Conservation (phyloP, 2,797 vertebrate genomes). For the Galagoides demidoff region DNA sequence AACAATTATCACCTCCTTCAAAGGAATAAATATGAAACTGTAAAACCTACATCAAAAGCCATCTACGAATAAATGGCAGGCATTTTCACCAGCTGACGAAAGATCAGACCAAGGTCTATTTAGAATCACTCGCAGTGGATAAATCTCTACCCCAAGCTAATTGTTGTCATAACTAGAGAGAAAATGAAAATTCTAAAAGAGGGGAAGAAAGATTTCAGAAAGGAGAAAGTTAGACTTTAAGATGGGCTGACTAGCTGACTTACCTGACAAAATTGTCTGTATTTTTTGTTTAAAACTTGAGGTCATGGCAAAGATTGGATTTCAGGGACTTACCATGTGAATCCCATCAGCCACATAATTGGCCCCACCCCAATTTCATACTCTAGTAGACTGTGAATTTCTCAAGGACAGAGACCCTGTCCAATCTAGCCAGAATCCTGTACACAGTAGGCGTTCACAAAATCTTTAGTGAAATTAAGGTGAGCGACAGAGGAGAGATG, state of each 20-base stretch:
- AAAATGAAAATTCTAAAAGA: constrained; percentile 60
- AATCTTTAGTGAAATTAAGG: neutral
- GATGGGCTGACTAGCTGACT: neutral
- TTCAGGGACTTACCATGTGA: constrained; percentile 60
- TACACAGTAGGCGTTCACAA: neutral
- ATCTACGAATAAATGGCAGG: neutral
- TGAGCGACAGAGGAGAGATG: neutral
- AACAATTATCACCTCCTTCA: constrained; percentile 26
- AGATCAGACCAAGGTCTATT: constrained; percentile 38
- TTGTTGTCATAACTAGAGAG: constrained; percentile 42
- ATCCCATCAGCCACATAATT: neutral
- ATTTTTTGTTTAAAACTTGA: constrained; percentile 7
- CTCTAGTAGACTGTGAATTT: neutral
- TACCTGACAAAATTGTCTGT: neutral
- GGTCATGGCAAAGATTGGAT: constrained; percentile 38
- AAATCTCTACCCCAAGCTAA: constrained; percentile 41
- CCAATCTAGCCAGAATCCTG: neutral
- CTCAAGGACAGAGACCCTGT: neutral
- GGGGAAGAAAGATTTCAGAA: constrained; percentile 24
- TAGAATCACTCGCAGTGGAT: constrained; percentile 32
- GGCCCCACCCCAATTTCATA: neutral
- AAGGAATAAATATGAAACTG: constrained; percentile 55
- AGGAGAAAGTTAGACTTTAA: constrained; percentile 11
- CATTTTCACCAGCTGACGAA: neutral
- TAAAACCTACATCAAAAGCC: constrained; percentile 43